These are phyloP conservation scores for Otocyon megalotis DNA, from an alignment of 2,113 vertebrate genomes.

Conservation along the genomic window DNA sequence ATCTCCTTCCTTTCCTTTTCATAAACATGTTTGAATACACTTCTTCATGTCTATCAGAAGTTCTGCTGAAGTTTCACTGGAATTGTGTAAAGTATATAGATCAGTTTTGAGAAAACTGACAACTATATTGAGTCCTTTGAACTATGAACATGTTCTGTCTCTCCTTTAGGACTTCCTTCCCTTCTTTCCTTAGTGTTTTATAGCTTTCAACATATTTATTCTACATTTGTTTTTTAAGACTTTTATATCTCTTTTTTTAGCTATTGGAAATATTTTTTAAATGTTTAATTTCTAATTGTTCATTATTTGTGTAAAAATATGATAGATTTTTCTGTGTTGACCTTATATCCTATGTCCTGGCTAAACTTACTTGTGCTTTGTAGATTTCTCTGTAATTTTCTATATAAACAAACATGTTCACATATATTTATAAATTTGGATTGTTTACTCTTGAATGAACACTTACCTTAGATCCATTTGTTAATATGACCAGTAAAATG, in stretches of 20 bases:
- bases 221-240: not conserved
- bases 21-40: not conserved
- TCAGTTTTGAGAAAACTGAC: not conserved
- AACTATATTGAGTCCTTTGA: not conserved
- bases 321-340: not conserved
- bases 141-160: not conserved
- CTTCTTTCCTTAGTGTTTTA: conserved; percentile 11
- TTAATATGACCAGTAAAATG: not conserved
- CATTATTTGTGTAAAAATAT: conserved; percentile 1
- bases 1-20: not conserved
- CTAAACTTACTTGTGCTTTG: conserved; percentile 21
- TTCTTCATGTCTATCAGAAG: not conserved
- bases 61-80: not conserved
- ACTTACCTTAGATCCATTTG: not conserved
- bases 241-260: conserved; percentile 9
- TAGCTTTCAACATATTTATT: not conserved
- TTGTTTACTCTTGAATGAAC: not conserved
- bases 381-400: conserved; percentile 14
- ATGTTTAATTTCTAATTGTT: not conserved
- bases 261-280: not conserved
- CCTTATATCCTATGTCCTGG: not conserved
- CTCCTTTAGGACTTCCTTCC: not conserved
- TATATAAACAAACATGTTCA: not conserved
- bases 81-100: not conserved
- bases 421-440: not conserved